phyloP scores from a whole-genome alignment of 2,797 vertebrate species.

The Falco concolor region DNA sequence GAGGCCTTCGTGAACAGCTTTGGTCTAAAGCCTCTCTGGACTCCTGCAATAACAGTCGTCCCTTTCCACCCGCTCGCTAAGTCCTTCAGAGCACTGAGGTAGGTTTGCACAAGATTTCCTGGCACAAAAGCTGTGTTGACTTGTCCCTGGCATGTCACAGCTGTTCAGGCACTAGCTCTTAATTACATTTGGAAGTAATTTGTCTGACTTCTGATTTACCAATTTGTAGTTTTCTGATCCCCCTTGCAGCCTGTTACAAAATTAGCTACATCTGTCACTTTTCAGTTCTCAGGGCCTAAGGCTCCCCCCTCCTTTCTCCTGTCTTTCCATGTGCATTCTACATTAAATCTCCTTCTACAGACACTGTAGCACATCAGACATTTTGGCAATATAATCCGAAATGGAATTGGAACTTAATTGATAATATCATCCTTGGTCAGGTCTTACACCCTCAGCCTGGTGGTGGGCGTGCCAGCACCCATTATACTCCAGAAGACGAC shows the following conservation, averaged over 20 bases:
- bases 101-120: neutral
- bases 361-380: neutral
- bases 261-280: neutral
- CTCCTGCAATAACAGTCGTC: neutral
- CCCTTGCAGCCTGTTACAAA: neutral
- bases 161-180: neutral
- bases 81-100: neutral
- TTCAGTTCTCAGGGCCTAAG: neutral
- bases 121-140: neutral
- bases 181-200: conserved; percentile 19
- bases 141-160: neutral
- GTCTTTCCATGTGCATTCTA: neutral
- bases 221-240: neutral
- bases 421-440: neutral
- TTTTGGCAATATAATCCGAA: neutral
- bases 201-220: neutral
- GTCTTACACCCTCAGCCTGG: neutral
- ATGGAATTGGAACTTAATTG: neutral
- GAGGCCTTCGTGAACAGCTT: neutral
- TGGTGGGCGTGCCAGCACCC: too few relatives aligned
- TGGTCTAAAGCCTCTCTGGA: neutral
- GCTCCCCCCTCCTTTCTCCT: neutral
- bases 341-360: neutral
- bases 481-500: neutral
- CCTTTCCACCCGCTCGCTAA: neutral